Conservation (phyloP, 2,888 invertebrate species). For the Balanococcus diminutus region DNA sequence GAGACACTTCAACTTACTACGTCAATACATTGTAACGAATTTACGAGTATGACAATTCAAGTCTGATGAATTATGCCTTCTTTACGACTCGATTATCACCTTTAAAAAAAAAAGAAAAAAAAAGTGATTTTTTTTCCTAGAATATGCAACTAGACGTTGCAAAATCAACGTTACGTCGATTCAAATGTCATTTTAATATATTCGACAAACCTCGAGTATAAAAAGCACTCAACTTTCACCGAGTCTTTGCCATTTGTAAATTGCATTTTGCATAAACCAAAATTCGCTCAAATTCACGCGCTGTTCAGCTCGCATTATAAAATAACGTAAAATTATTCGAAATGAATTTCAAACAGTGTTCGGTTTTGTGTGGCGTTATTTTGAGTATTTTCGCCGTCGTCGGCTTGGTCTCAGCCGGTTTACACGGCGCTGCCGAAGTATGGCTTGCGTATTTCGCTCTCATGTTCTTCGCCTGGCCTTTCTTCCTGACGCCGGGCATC, state of each 20-base stretch:
- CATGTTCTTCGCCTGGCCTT: background rate
- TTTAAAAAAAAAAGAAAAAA: too few species aligned
- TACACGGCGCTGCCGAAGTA: background rate
- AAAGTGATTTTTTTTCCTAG: too few species aligned
- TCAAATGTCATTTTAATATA: background rate
- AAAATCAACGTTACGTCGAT: background rate
- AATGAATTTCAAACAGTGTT: background rate
- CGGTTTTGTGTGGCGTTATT: background rate
- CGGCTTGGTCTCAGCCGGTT: background rate
- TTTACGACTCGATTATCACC: background rate
- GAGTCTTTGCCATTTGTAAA: too few species aligned
- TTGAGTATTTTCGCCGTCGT: background rate
- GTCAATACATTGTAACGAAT: background rate
- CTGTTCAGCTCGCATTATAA: too few species aligned
- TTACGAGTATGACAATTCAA: background rate
- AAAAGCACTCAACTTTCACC: background rate
- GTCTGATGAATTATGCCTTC: background rate
- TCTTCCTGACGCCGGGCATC: background rate
- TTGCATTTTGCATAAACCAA: too few species aligned
- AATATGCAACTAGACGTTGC: background rate
- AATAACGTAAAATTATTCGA: too few species aligned
- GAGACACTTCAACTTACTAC: background rate
- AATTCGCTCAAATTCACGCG: background rate
- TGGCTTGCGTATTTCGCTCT: background rate
- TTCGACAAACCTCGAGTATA: background rate